These are phyloP conservation scores for Drosophila gaucha DNA, from an alignment of 2,888 invertebrate species.

Conservation along the genomic window DNA sequence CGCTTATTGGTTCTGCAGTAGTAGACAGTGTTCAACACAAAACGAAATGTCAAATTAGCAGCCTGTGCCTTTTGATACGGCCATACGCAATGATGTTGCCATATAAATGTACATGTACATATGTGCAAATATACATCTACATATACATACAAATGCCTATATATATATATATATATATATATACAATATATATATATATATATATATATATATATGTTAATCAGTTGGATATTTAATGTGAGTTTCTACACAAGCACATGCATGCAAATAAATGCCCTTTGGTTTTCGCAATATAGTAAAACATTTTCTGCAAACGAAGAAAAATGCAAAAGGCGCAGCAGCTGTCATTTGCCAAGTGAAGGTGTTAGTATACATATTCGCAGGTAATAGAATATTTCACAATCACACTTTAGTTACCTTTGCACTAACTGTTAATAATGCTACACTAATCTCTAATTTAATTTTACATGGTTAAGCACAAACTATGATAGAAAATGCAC, in stretches of 20 bases:
- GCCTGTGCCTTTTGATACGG: constrained; percentile 58
- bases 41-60: constrained; percentile 68
- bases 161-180: constrained; percentile 30
- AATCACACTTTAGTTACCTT: constrained; percentile 59
- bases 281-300: constrained; percentile 25
- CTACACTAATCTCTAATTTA: constrained; percentile 69
- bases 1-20: constrained; percentile 40
- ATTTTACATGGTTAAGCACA: constrained; percentile 76
- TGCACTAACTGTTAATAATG: constrained; percentile 65
- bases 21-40: constrained; percentile 56
- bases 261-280: constrained; percentile 11
- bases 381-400: constrained; percentile 10
- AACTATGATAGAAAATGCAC: constrained; percentile 74
- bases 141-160: constrained; percentile 20
- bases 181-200: constrained; percentile 20
- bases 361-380: constrained; percentile 39
- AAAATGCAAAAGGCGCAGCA: constrained; percentile 58
- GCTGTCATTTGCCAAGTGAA: constrained; percentile 59
- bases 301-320: constrained; percentile 35
- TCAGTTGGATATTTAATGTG: constrained; percentile 2
- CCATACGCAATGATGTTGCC: constrained; percentile 69
- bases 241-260: constrained; percentile 15
- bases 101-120: constrained; percentile 57
- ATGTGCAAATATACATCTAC: constrained; percentile 20
- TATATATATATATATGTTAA: constrained; percentile 31